phyloP scores from a whole-genome alignment of 1,140 invertebrate genomes.

The Diachasmimorpha longicaudata region DNA sequence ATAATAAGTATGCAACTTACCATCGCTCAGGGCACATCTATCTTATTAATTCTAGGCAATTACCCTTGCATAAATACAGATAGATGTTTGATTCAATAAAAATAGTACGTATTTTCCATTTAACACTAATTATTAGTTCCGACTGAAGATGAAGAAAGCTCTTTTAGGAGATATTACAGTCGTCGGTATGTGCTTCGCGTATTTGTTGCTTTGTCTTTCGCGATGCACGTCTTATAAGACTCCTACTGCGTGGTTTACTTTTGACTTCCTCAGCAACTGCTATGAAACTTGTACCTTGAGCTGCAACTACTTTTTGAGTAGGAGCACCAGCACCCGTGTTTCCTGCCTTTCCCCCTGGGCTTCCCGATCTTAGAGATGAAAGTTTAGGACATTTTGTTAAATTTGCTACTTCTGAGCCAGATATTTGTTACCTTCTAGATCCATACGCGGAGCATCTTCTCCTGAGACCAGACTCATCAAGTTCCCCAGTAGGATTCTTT shows the following conservation, averaged over 20 bases:
- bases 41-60: neutral
- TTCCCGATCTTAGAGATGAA: conserved; percentile 41
- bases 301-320: conserved; percentile 51
- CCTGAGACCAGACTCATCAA: conserved; percentile 70
- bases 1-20: no score
- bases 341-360: conserved; percentile 36
- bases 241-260: conserved; percentile 73
- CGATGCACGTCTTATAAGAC: conserved; percentile 78
- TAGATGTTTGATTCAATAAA: neutral
- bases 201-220: conserved; percentile 82
- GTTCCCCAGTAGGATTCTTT: conserved; percentile 62
- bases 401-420: no score
- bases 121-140: neutral
- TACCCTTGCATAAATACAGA: neutral
- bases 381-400: no score
- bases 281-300: conserved; percentile 53
- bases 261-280: conserved; percentile 54
- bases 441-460: conserved; percentile 77
- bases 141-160: neutral
- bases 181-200: conserved; percentile 72
- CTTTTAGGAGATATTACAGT: conserved; percentile 75
- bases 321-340: conserved; percentile 24
- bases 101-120: neutral
- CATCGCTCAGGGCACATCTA: no score
- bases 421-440: conserved; percentile 48